Evolutionary conservation across 2,888 invertebrate species (phyloP).

Genomic region (Euplagia quadripunctaria): DNA sequence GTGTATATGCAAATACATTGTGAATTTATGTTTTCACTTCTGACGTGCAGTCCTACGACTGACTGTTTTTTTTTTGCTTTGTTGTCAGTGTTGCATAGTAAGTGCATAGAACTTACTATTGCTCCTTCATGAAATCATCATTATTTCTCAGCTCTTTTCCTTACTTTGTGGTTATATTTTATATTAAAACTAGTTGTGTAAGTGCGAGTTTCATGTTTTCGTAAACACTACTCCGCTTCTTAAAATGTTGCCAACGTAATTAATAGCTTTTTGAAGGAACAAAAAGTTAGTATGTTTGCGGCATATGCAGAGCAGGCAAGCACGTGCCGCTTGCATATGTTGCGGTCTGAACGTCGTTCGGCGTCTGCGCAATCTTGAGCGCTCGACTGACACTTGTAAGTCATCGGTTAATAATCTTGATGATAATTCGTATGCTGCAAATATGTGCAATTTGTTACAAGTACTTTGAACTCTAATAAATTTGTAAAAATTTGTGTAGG

Average conservation of each 20-base stretch:
- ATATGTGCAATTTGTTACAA: constrained; percentile 8
- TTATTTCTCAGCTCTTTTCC: too few species aligned
- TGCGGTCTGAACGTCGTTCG: constrained; percentile 8
- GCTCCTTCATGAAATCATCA: too few species aligned
- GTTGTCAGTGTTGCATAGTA: too few species aligned
- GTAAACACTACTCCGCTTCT: not conserved
- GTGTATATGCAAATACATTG: too few species aligned
- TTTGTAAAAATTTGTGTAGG: not conserved
- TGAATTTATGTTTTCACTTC: too few species aligned
- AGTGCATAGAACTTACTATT: too few species aligned
- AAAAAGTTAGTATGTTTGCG: constrained; percentile 30
- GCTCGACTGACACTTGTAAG: constrained; percentile 71
- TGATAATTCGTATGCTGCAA: constrained; percentile 25
- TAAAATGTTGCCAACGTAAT: constrained; percentile 17
- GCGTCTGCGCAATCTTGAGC: constrained; percentile 53
- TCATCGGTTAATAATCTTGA: constrained; percentile 61
- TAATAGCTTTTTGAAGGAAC: constrained; percentile 13
- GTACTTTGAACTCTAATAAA: not conserved
- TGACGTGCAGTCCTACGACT: too few species aligned
- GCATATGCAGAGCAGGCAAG: constrained; percentile 54
- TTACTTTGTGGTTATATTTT: too few species aligned
- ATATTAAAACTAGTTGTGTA: too few species aligned
- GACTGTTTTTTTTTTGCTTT: too few species aligned
- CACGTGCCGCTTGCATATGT: constrained; percentile 31
- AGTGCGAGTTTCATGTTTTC: too few species aligned